These are phyloP conservation scores for Drosophila neonasuta DNA, from an alignment of 2,888 invertebrate genomes.

Conservation along the genomic window DNA sequence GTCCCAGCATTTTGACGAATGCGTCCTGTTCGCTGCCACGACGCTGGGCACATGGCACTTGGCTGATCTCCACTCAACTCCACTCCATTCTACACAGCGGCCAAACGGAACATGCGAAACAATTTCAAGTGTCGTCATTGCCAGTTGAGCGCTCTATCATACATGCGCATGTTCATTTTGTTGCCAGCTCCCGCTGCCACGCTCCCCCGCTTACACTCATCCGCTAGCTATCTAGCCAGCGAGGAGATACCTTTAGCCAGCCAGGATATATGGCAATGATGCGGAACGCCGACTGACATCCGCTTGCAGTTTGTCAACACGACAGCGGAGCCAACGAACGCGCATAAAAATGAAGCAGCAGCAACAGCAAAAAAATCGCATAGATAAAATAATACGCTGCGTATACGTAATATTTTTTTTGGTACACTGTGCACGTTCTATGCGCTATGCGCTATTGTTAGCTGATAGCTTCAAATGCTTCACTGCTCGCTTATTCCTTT, in stretches of 20 bases:
- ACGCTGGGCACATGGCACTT: slow-evolving; percentile 15
- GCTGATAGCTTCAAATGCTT: not conserved
- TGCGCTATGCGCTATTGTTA: slow-evolving; percentile 8
- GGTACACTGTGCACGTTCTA: not conserved
- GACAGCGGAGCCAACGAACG: slow-evolving; percentile 15
- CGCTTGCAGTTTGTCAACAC: slow-evolving; percentile 70
- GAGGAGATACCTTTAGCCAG: slow-evolving; percentile 18
- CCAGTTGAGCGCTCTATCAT: slow-evolving; percentile 64
- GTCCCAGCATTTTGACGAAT: slow-evolving; percentile 72
- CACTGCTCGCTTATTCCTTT: not conserved
- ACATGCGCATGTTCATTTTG: slow-evolving; percentile 70
- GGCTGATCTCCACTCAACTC: not conserved
- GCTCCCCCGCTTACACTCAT: not conserved
- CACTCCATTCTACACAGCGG: not conserved
- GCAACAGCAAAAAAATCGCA: slow-evolving; percentile 5
- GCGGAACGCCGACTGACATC: slow-evolving; percentile 21
- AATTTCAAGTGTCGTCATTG: slow-evolving; percentile 71
- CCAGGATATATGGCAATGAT: slow-evolving; percentile 48
- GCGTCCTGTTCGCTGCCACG: slow-evolving; percentile 33
- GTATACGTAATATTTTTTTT: slow-evolving; percentile 51
- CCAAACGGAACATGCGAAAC: slow-evolving; percentile 45
- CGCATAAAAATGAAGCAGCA: slow-evolving; percentile 28
- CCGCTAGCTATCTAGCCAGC: not conserved
- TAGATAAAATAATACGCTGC: slow-evolving; percentile 36
- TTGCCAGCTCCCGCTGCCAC: slow-evolving; percentile 27